These are phyloP conservation scores for Ascaphus truei DNA, from an alignment of 2,113 vertebrate genomes.

Conservation along the genomic window DNA sequence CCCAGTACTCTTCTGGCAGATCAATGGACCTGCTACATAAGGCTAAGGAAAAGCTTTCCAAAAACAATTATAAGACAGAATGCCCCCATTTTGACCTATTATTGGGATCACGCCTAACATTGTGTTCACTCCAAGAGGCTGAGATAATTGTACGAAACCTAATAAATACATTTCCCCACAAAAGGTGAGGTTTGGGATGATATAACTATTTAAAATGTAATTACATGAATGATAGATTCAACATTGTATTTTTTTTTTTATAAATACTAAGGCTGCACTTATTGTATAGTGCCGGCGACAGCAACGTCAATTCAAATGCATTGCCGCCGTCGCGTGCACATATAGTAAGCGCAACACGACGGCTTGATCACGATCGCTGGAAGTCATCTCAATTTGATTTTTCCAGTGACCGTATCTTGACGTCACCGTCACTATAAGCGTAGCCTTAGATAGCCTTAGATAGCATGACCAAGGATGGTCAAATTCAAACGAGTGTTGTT, in stretches of 20 bases:
- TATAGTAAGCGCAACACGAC: too few species aligned
- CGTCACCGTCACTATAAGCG: too few species aligned
- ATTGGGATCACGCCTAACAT: constrained; percentile 10
- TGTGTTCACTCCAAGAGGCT: neutral
- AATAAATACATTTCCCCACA: constrained; percentile 3
- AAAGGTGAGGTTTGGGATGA: neutral
- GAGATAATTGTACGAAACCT: neutral
- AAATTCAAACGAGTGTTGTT: neutral
- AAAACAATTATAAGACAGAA: constrained; percentile 24
- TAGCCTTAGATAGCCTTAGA: neutral
- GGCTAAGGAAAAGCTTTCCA: constrained; percentile 18
- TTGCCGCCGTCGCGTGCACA: too few species aligned
- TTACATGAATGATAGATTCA: neutral
- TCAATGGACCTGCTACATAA: constrained; percentile 1
- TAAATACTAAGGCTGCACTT: too few species aligned
- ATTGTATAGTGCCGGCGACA: too few species aligned
- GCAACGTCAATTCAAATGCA: too few species aligned
- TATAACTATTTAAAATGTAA: neutral
- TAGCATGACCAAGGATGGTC: neutral
- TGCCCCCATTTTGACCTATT: constrained; percentile 16
- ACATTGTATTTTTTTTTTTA: too few species aligned
- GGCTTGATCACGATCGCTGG: too few species aligned
- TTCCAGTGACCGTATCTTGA: too few species aligned
- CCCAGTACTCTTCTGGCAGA: constrained; percentile 20
- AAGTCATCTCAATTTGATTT: too few species aligned